Conservation (phyloP, 2,797 vertebrate species). For the Sphenopsis melanotis region DNA sequence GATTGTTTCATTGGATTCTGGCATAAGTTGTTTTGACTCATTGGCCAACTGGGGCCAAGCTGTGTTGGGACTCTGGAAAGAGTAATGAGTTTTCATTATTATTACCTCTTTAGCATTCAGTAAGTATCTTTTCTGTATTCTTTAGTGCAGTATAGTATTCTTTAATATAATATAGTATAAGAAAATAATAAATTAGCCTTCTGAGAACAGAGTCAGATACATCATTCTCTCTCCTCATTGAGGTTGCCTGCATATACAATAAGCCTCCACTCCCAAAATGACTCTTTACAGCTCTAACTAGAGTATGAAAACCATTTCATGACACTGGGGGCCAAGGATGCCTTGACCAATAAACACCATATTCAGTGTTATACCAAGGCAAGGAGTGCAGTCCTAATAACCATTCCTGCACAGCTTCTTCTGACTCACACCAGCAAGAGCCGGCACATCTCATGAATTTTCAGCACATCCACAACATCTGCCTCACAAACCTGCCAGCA, state of each 20-base stretch:
- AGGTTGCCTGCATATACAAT: background rate
- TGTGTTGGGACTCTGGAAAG: background rate
- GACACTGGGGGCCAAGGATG: background rate
- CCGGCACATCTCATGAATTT: background rate
- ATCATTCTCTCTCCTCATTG: accelerated
- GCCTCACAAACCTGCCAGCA: background rate
- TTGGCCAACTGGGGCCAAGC: background rate
- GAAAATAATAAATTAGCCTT: background rate
- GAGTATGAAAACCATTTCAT: background rate
- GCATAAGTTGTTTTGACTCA: accelerated
- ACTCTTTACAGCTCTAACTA: background rate
- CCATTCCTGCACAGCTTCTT: background rate
- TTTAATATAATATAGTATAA: background rate
- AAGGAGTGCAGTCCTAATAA: background rate
- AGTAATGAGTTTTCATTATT: background rate
- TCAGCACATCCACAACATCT: background rate
- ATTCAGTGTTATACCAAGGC: accelerated
- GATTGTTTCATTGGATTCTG: background rate
- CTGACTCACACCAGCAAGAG: background rate
- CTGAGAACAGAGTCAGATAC: background rate
- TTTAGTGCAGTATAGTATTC: background rate
- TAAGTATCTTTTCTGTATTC: background rate
- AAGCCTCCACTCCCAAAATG: background rate
- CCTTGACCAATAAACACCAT: background rate
- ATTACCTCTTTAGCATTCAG: background rate